Evolutionary conservation across 2,888 invertebrate species (phyloP), one percentile per base, ranked within the genome.

Genomic region (Thymelicus acteon): DNA sequence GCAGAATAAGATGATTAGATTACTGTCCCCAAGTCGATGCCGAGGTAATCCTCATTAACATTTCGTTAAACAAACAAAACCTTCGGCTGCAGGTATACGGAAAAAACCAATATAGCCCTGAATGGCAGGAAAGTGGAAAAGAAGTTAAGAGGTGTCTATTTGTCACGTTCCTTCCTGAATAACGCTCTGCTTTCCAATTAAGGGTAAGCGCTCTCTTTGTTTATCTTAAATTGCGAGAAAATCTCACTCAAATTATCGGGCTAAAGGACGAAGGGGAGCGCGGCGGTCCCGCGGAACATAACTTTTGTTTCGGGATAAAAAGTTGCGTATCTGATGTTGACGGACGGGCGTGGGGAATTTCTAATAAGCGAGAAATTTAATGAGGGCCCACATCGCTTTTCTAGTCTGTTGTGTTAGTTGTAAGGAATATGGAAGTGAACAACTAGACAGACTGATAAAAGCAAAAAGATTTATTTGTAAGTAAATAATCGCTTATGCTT

Each of bases 81-180:
- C 83, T 84, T 83, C 80, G 76, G 76, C 72, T 72, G 84, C 74
- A 75, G 75, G 74, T 85, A 86, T 31, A 31, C 31, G 88, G 83
- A 85, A 87, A 90, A 92, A 90, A 91, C 89, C 91, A 92, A 92
- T 93, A 92, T 87, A 89, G 90, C 89, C 86, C 83, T 78, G 85
- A 86, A 87, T 86, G 86, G 86, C 87, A 85, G 87, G 83, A 85
- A 90, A 92, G 90, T 90, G 91, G 91, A 88, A 92, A 93, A 93
- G 92, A 93, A 93, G 92, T 93, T 93, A 93, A 93, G 93, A 93
- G 93, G 92, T 93, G 93, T 93, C 93, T 93, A 93, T 93, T 93
- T 93, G 93, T 93, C 93, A 93, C 93, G 93, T 93, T 92, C 86
- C 89, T 90, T 92, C 91, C 91, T 89, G 92, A 92, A 90, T 90